Percentiles rank a stretch among this genome's conserved stretches.
Evolutionary conservation across 2,113 vertebrate genomes (phyloP).

Genomic region (Hystrix cristata): DNA sequence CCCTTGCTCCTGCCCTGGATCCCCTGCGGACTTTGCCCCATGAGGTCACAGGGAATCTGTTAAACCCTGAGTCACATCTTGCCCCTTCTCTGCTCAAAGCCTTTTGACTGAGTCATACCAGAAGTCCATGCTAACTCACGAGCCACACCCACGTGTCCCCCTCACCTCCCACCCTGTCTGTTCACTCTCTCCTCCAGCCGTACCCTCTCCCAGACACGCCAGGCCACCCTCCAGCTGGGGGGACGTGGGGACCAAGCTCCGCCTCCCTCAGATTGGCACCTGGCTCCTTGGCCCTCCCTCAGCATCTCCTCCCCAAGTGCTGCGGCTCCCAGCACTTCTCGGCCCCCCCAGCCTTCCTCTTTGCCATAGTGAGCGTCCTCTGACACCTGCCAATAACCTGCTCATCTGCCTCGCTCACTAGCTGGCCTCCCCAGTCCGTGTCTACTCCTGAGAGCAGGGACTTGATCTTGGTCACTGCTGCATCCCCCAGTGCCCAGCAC

Average conservation of each 20-base stretch:
- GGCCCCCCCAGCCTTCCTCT: background rate
- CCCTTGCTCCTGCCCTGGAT: background rate
- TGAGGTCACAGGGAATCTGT: background rate
- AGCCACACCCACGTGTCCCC: too few species aligned
- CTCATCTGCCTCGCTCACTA: background rate
- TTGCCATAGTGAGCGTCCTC: background rate
- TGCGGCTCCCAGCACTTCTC: background rate
- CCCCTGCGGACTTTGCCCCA: background rate
- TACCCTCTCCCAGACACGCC: too few species aligned
- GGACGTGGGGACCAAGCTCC: too few species aligned
- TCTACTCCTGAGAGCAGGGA: background rate
- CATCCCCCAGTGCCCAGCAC: background rate
- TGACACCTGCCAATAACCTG: background rate
- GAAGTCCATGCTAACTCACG: too few species aligned
- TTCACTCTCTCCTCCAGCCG: too few species aligned
- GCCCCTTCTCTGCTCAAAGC: background rate
- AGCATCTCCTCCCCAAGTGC: background rate
- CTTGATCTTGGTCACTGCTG: background rate
- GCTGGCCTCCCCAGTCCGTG: background rate
- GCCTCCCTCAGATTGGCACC: too few species aligned
- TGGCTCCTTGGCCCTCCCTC: background rate
- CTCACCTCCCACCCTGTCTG: too few species aligned
- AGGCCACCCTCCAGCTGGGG: too few species aligned
- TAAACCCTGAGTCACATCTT: background rate
- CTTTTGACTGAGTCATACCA: too few species aligned